These are phyloP conservation scores for Byasa hedistus DNA, from an alignment of 2,888 invertebrate genomes.

Conservation along the genomic window DNA sequence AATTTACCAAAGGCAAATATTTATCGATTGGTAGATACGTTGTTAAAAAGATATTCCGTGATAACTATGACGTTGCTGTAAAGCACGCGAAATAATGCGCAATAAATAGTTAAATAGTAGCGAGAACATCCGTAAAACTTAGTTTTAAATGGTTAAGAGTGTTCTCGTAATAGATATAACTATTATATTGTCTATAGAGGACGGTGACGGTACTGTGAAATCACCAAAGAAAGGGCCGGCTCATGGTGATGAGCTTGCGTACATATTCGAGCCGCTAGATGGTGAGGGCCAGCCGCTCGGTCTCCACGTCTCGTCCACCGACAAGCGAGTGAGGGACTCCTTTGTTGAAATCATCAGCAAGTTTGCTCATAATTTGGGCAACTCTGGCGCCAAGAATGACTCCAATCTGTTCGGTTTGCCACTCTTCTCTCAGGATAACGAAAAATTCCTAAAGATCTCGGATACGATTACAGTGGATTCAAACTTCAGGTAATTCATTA, in stretches of 20 bases:
- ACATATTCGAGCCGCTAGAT: constrained; percentile 84
- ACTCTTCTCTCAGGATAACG: constrained; percentile 51
- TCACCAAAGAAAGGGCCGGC: constrained; percentile 63
- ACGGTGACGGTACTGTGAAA: constrained; percentile 35
- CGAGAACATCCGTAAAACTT: too few species aligned
- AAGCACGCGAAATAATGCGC: too few species aligned
- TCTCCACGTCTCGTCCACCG: constrained; percentile 69
- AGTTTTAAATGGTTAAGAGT: too few species aligned
- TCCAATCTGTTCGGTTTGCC: constrained; percentile 43
- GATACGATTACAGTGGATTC: constrained; percentile 55
- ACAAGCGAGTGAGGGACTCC: constrained; percentile 82
- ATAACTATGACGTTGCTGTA: too few species aligned
- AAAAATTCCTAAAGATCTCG: constrained; percentile 60
- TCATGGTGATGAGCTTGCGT: constrained; percentile 87
- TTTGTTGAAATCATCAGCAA: constrained; percentile 84
- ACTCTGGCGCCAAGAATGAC: constrained; percentile 38
- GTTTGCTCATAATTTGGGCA: constrained; percentile 78
- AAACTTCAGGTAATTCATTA: constrained; percentile 58
- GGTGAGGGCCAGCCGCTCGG: constrained; percentile 78
- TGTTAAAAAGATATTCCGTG: too few species aligned
- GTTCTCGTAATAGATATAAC: too few species aligned
- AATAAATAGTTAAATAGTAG: too few species aligned
- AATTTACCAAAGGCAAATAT: too few species aligned
- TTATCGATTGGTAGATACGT: neutral
- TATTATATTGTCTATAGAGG: constrained; percentile 26